These are phyloP conservation scores for Andrena trimmerana DNA, from an alignment of 2,888 invertebrate genomes.

Conservation along the genomic window DNA sequence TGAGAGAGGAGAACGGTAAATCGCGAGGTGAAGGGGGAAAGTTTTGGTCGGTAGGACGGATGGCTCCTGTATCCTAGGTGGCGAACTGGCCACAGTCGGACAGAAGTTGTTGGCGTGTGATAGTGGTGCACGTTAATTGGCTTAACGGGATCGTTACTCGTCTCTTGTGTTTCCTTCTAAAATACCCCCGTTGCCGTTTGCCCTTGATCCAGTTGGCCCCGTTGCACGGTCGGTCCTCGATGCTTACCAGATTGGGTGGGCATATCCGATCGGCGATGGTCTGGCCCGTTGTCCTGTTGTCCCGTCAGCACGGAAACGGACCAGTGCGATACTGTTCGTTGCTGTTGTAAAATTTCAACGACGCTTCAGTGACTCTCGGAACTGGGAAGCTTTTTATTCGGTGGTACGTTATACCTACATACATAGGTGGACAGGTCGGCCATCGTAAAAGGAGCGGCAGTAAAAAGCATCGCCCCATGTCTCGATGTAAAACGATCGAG, in stretches of 20 bases:
- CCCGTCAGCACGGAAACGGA: not conserved
- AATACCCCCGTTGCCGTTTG: constrained; percentile 50
- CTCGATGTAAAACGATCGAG: constrained; percentile 25
- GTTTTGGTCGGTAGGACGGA: constrained; percentile 56
- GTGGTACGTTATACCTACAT: not conserved
- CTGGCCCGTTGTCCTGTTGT: too few relatives aligned
- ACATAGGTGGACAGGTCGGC: not conserved
- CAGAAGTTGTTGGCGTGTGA: constrained; percentile 59
- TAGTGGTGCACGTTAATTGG: constrained; percentile 65
- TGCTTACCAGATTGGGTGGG: too few relatives aligned
- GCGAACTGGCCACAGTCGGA: constrained; percentile 21
- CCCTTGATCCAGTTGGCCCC: not conserved
- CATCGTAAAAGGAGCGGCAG: constrained; percentile 14
- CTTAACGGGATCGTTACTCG: constrained; percentile 72
- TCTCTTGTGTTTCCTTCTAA: constrained; percentile 44
- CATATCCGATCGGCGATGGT: too few relatives aligned
- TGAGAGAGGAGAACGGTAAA: not conserved
- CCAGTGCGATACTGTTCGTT: not conserved
- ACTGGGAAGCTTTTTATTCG: constrained; percentile 18
- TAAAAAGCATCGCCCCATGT: not conserved
- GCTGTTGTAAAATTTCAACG: not conserved
- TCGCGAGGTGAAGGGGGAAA: constrained; percentile 47
- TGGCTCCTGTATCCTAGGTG: constrained; percentile 21
- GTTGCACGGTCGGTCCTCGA: too few relatives aligned
- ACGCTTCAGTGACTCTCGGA: not conserved